These are phyloP conservation scores for Bedellia somnulentella DNA, from an alignment of 2,888 invertebrate genomes.

Conservation along the genomic window DNA sequence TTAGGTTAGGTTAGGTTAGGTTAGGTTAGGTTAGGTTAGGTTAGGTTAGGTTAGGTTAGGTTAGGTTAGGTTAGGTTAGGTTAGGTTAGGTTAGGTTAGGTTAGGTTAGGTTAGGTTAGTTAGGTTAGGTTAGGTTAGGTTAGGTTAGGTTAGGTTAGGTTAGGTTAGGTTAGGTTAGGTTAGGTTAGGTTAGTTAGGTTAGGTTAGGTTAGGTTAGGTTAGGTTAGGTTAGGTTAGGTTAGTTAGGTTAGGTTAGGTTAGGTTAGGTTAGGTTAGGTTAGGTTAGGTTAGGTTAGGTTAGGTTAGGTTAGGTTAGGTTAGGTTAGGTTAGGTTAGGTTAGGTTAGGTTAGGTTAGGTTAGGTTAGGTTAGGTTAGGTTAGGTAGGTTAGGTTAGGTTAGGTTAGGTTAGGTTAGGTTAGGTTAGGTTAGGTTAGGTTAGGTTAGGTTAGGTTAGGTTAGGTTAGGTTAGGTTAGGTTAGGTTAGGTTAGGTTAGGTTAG, in stretches of 20 bases:
- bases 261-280: conserved; percentile 6
- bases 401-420: conserved; percentile 8
- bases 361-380: conserved; percentile 6
- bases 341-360: conserved; percentile 7
- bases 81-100: conserved; percentile 13
- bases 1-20: conserved; percentile 3
- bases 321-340: conserved; percentile 6
- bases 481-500: conserved; percentile 8
- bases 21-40: conserved; percentile 6
- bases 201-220: conserved; percentile 8
- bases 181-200: conserved; percentile 7
- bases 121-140: conserved; percentile 7
- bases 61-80: conserved; percentile 8
- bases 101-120: conserved; percentile 7
- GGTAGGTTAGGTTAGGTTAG: conserved; percentile 5
- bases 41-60: conserved; percentile 6
- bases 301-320: conserved; percentile 6
- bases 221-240: conserved; percentile 8
- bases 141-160: conserved; percentile 7
- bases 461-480: conserved; percentile 6
- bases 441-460: conserved; percentile 5
- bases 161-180: conserved; percentile 8
- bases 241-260: conserved; percentile 6
- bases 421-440: conserved; percentile 7
- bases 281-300: conserved; percentile 6